Percentiles rank a stretch among this genome's conserved stretches.
These are phyloP conservation scores for Trissolcus japonicus DNA, from an alignment of 2,888 invertebrate species.

Conservation along the genomic window DNA sequence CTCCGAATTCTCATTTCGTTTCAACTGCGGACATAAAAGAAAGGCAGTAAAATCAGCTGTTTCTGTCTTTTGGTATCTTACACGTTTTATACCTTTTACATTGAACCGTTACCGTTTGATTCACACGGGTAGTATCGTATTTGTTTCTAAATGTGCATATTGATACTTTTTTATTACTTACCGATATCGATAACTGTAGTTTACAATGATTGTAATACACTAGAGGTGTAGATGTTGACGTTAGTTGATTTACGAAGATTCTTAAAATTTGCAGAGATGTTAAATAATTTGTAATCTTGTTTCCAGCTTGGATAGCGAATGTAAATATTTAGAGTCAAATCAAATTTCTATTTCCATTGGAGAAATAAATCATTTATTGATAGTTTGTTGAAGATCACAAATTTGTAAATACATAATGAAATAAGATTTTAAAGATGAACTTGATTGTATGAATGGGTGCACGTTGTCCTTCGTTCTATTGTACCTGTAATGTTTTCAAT, in stretches of 20 bases:
- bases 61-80: slow-evolving; percentile 19
- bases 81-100: slow-evolving; percentile 11
- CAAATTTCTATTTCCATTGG: too few relatives aligned
- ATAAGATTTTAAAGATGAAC: slow-evolving; percentile 5
- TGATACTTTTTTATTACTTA: slow-evolving; percentile 7
- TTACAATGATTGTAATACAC: too few relatives aligned
- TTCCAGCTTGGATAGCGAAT: too few relatives aligned
- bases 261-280: too few relatives aligned
- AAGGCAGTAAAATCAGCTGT: slow-evolving; percentile 11
- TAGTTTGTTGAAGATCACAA: neutral
- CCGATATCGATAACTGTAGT: neutral
- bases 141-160: neutral
- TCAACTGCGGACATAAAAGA: slow-evolving; percentile 26
- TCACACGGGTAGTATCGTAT: neutral
- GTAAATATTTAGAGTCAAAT: too few relatives aligned
- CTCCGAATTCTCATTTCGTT: slow-evolving; percentile 34
- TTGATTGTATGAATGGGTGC: slow-evolving; percentile 25
- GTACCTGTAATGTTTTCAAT: slow-evolving; percentile 18
- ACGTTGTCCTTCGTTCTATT: slow-evolving; percentile 27
- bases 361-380: too few relatives aligned
- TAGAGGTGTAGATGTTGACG: too few relatives aligned
- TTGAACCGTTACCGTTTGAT: slow-evolving; percentile 20
- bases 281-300: too few relatives aligned
- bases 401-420: slow-evolving; percentile 15
- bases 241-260: too few relatives aligned